phyloP scores from a whole-genome alignment of 2,797 vertebrate genomes.

The Enoplosus armatus region DNA sequence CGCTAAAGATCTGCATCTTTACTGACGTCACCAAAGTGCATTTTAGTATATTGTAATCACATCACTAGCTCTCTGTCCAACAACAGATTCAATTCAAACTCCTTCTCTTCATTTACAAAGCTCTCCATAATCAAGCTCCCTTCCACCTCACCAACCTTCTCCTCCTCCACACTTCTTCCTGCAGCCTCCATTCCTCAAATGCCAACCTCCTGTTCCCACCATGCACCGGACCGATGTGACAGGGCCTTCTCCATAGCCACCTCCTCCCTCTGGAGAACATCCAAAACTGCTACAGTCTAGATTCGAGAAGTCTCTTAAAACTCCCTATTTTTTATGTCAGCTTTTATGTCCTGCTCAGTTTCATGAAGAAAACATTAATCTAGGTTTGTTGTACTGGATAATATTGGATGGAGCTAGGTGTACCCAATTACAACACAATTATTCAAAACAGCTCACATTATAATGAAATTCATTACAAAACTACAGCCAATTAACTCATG shows the following conservation, averaged over 20 bases:
- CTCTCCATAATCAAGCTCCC: background rate
- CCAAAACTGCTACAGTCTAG: too few species aligned
- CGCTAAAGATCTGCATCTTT: too few species aligned
- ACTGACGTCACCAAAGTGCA: too few species aligned
- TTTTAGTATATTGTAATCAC: background rate
- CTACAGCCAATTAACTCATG: background rate
- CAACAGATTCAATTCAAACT: background rate
- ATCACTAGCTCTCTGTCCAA: background rate
- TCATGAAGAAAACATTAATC: background rate
- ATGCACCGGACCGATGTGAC: too few species aligned
- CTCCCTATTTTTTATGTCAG: too few species aligned
- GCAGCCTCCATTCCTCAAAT: too few species aligned
- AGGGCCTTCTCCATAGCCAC: too few species aligned
- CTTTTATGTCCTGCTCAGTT: too few species aligned
- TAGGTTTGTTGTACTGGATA: background rate
- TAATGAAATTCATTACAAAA: background rate
- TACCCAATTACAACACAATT: background rate
- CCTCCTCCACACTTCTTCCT: too few species aligned
- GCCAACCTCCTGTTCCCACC: too few species aligned
- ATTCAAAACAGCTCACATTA: background rate
- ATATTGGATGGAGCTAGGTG: background rate
- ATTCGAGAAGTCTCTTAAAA: too few species aligned
- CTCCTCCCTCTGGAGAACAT: too few species aligned
- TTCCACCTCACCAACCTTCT: background rate
- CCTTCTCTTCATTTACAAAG: background rate